Percentiles rank a stretch among this genome's conserved stretches.
Conservation (phyloP, 30 jellyfish, hydroid and myxozoan species). For the Aurelia sp. region DNA sequence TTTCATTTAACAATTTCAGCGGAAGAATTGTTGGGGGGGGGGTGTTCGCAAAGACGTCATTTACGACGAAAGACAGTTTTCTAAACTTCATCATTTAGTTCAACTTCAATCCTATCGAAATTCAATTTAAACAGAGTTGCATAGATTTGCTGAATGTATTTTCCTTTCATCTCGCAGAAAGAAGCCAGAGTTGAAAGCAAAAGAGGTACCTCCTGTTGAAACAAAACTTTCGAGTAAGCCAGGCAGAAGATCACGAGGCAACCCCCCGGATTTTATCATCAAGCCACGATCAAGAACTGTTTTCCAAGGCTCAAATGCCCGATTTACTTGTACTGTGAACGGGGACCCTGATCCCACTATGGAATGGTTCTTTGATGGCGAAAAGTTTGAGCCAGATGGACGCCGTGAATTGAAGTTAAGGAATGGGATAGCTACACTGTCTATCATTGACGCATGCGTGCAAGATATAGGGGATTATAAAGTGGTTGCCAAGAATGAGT, state of each 20-base stretch:
- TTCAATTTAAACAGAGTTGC: too few relatives aligned
- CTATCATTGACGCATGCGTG: conserved; percentile 75
- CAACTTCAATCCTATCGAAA: too few relatives aligned
- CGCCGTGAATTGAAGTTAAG: conserved; percentile 69
- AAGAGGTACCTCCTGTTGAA: conserved; percentile 23
- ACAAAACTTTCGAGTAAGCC: conserved; percentile 28
- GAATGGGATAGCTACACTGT: conserved; percentile 72
- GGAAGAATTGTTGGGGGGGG: too few relatives aligned
- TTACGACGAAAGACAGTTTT: too few relatives aligned
- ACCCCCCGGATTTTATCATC: conserved; percentile 85
- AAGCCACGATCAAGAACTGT: conserved; percentile 85
- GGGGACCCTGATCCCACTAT: conserved; percentile 90
- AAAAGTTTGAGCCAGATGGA: conserved; percentile 43
- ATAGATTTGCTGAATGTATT: too few relatives aligned
- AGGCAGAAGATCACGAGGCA: conserved; percentile 52
- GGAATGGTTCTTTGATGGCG: conserved; percentile 86
- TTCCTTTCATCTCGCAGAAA: not conserved
- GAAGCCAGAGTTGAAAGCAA: not conserved
- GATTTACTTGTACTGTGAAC: conserved; percentile 75
- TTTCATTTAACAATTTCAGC: too few relatives aligned
- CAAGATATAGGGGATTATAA: conserved; percentile 86
- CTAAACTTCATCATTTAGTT: too few relatives aligned
- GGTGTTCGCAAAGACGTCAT: too few relatives aligned
- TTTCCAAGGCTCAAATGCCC: conserved; percentile 70
- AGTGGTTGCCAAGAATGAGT: conserved; percentile 78